Conservation (phyloP, 2,113 vertebrate species). For the Pygoscelis adeliae region DNA sequence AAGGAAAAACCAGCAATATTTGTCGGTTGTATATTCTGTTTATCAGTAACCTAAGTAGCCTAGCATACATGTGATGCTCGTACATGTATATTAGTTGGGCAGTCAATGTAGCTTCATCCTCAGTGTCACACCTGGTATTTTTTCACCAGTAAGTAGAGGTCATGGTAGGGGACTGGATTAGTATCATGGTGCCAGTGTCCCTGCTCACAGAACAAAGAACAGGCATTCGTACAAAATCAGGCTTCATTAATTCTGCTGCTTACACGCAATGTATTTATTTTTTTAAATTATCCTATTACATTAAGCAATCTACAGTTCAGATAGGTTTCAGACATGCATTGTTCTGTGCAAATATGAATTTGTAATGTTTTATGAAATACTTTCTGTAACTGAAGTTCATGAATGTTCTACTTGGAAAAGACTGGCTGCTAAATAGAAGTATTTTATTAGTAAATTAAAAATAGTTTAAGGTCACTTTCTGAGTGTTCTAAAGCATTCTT, state of each 20-base stretch:
- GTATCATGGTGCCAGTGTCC: not conserved
- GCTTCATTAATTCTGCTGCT: not conserved
- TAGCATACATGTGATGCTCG: not conserved
- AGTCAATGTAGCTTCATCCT: not conserved
- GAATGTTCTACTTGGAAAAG: not conserved
- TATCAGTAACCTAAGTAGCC: not conserved
- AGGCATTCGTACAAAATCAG: not conserved
- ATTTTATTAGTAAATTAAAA: slow-evolving; percentile 1
- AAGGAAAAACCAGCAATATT: not conserved
- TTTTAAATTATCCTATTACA: not conserved
- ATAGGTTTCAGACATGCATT: not conserved
- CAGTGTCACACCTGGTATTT: not conserved
- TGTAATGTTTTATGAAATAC: not conserved
- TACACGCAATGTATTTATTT: not conserved
- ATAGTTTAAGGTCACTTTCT: not conserved
- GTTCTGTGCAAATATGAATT: not conserved
- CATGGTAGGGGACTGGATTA: not conserved
- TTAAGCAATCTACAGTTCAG: not conserved
- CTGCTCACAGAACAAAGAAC: not conserved
- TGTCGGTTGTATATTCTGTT: not conserved
- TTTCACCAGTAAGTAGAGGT: not conserved
- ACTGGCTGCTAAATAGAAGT: not conserved
- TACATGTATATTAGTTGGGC: not conserved
- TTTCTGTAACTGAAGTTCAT: not conserved
- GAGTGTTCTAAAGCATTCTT: not conserved